These are phyloP conservation scores for Diachasma alloeum DNA, from an alignment of 1,140 invertebrate genomes.

Conservation along the genomic window DNA sequence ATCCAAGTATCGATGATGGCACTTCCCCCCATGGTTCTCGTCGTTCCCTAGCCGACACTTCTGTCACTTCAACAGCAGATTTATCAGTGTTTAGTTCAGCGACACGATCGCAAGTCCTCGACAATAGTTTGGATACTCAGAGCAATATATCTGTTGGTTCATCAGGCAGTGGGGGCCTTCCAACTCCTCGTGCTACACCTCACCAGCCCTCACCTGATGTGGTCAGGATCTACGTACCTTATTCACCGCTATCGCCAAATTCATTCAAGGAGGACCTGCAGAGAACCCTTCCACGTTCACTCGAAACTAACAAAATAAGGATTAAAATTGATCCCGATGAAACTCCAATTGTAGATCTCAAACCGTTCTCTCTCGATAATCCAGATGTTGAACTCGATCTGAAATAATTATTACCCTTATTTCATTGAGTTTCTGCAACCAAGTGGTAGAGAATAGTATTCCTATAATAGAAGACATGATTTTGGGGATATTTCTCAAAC, in stretches of 20 bases:
- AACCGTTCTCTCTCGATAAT: constrained; percentile 67
- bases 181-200: constrained; percentile 72
- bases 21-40: constrained; percentile 75
- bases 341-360: constrained; percentile 74
- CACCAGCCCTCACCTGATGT: constrained; percentile 73
- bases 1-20: constrained; percentile 74
- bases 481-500: too few species aligned
- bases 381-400: constrained; percentile 65
- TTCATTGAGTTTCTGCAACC: neutral
- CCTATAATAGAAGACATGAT: too few species aligned
- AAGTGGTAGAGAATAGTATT: neutral
- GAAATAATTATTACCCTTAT: constrained; percentile 50
- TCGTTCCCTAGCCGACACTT: constrained; percentile 82
- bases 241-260: constrained; percentile 66
- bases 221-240: constrained; percentile 80
- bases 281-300: constrained; percentile 58
- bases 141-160: constrained; percentile 76
- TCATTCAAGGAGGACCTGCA: constrained; percentile 69
- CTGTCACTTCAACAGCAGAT: constrained; percentile 83
- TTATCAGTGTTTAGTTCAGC: constrained; percentile 80
- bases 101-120: constrained; percentile 75
- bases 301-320: constrained; percentile 71
- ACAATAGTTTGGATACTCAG: constrained; percentile 78
- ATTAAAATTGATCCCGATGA: constrained; percentile 74
- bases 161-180: constrained; percentile 70